These are phyloP conservation scores for Antheraea mylitta DNA, from an alignment of 1,140 invertebrate genomes.

Conservation along the genomic window DNA sequence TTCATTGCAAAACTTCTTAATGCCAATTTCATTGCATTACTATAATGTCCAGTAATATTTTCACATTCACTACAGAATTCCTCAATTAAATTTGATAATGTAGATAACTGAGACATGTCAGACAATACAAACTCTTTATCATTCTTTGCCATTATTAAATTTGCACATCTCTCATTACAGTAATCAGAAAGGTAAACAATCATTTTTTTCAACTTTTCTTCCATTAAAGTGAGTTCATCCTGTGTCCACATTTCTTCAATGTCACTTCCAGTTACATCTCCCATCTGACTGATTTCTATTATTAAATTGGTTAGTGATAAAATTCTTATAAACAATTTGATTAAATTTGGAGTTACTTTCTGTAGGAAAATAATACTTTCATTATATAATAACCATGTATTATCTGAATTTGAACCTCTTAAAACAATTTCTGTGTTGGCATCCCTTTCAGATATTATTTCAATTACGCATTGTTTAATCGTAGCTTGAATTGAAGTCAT, in stretches of 20 bases:
- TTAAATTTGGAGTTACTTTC: conserved; percentile 85
- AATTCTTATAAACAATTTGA: conserved; percentile 81
- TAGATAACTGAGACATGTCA: conserved; percentile 87
- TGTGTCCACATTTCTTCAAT: conserved; percentile 85
- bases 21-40: conserved; percentile 89
- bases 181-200: conserved; percentile 92
- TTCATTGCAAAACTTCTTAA: conserved; percentile 93
- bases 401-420: conserved; percentile 84
- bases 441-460: conserved; percentile 86
- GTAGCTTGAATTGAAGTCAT: conserved; percentile 92
- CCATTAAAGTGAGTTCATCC: conserved; percentile 85
- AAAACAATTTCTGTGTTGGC: conserved; percentile 82
- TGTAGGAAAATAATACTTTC: conserved; percentile 91
- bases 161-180: conserved; percentile 94
- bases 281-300: conserved; percentile 74
- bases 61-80: conserved; percentile 88
- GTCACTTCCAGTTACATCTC: conserved; percentile 78
- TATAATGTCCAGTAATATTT: conserved; percentile 87
- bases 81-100: conserved; percentile 89
- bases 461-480: conserved; percentile 93
- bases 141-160: conserved; percentile 88
- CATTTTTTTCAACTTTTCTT: conserved; percentile 86
- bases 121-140: conserved; percentile 82
- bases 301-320: conserved; percentile 88
- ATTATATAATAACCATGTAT: conserved; percentile 82